A percentile compares a stretch with the other conserved stretches of the same genome.
Conservation (phyloP, 2,888 invertebrate species). For the Euclidia mi region DNA sequence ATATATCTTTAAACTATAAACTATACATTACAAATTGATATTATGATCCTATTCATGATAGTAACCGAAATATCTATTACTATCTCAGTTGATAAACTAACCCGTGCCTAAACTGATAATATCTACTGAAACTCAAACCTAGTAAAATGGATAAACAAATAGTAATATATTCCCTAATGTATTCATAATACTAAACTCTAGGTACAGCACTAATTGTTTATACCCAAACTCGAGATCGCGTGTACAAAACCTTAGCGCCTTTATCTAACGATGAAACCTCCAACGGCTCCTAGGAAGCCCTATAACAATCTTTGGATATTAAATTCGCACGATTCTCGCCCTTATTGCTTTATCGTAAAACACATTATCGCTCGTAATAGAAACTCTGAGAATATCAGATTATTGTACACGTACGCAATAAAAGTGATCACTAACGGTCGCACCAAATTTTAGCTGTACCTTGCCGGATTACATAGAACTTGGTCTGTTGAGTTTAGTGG, state of each 20-base stretch:
- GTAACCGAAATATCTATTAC: not conserved
- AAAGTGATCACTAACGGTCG: slow-evolving; percentile 32
- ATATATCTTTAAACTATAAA: too few relatives aligned
- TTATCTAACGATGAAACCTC: slow-evolving; percentile 75
- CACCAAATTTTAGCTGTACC: slow-evolving; percentile 26
- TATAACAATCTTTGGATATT: slow-evolving; percentile 63
- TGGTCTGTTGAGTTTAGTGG: not conserved
- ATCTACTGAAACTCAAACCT: too few relatives aligned
- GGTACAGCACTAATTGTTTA: slow-evolving; percentile 23
- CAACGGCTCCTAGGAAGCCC: slow-evolving; percentile 74
- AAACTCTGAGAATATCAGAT: slow-evolving; percentile 56
- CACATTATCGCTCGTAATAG: slow-evolving; percentile 60
- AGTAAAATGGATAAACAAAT: too few relatives aligned
- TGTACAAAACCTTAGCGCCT: slow-evolving; percentile 53
- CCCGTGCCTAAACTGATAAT: not conserved
- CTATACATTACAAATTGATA: too few relatives aligned
- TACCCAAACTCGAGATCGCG: slow-evolving; percentile 33
- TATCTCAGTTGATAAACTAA: not conserved
- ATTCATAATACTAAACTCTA: not conserved
- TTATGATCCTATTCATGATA: too few relatives aligned
- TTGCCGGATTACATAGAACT: slow-evolving; percentile 8
- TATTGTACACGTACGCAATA: slow-evolving; percentile 64
- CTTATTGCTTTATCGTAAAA: slow-evolving; percentile 60
- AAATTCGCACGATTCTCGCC: slow-evolving; percentile 57
- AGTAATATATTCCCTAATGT: not conserved